Base-by-base conservation (phyloP, 2,113 vertebrate species). In the Hemibagrus wyckioides region DNA sequence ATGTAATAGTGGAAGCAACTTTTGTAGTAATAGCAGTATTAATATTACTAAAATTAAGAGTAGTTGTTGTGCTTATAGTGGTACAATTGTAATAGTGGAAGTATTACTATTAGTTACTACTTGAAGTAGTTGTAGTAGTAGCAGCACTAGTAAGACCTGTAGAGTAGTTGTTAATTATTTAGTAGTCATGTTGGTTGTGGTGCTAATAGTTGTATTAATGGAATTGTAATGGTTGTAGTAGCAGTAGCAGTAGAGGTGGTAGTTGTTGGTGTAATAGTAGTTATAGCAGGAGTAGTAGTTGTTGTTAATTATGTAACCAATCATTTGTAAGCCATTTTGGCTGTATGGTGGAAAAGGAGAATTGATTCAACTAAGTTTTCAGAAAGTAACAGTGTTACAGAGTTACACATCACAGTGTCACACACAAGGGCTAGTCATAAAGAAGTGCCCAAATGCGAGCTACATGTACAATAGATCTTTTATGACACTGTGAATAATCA, bases 361-460 rank as follows among this genome's bases (percentile, higher is more conserved):
- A 63, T 63, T 59, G 19, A 59, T 21, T n/a, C 61, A 13, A 63
- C 28, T 59, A 23, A 59, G 44, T 48, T 48, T 48, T 48, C 44
- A 48, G 14, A 67, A 30, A 14, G 14, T 17, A 33, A 67, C 14
- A 67, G 5, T 13, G 15, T 15, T 33, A 48, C 30, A 33, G 63
- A 33, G n/a, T 30, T 67, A 67, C 14, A 67, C 33, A 67, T 33
- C 63, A n/a, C 61, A 67, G 30, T 67, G 14, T 33, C 30, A 30
- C 13, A 17, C 63, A 33, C 30, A 33, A 33, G 10, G n/a, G 5
- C 30, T 30, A 33, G 30, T 67, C 63, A 67, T 14, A 67, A 4
- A 69, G 65, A 69, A 36, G 65, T 69, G 65, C 7, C 8, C 17
- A 15, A 86, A 88, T 54, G 23, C 81, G 75, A 71, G 52, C 57